These are phyloP conservation scores for Drosophila tropicalis DNA, from an alignment of 1,140 invertebrate genomes.

Conservation along the genomic window DNA sequence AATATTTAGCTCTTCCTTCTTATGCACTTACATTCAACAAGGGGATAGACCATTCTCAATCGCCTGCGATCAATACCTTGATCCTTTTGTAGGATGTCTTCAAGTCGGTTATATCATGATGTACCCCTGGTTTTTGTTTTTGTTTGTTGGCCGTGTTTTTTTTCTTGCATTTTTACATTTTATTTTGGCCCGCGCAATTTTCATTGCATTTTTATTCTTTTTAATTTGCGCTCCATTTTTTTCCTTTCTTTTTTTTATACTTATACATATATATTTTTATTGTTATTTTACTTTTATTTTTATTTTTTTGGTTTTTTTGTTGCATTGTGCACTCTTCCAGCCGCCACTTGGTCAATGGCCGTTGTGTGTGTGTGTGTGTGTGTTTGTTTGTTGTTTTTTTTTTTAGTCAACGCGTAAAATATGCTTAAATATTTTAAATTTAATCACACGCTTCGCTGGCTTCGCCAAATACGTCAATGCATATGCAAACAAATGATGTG, in stretches of 20 bases:
- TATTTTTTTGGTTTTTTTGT: slow-evolving; percentile 68
- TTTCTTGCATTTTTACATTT: slow-evolving; percentile 63
- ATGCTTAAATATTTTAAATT: slow-evolving; percentile 82
- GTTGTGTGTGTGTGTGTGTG: slow-evolving; percentile 12
- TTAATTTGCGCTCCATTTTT: slow-evolving; percentile 75
- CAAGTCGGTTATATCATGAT: background rate
- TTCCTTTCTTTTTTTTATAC: slow-evolving; percentile 65
- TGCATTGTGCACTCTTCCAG: slow-evolving; percentile 20
- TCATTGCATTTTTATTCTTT: slow-evolving; percentile 68
- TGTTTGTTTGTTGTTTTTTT: slow-evolving; percentile 5
- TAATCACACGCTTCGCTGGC: slow-evolving; percentile 77
- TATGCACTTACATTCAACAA: too few species aligned
- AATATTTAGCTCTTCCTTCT: too few species aligned
- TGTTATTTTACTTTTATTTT: slow-evolving; percentile 66
- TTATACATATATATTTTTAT: slow-evolving; percentile 75
- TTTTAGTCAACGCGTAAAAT: slow-evolving; percentile 79
- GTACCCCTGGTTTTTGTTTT: slow-evolving; percentile 27
- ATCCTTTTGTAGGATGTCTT: too few species aligned
- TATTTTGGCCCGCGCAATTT: slow-evolving; percentile 62
- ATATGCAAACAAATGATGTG: slow-evolving; percentile 77
- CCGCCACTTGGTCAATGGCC: slow-evolving; percentile 52
- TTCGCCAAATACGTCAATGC: slow-evolving; percentile 77
- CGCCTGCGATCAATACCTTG: too few species aligned
- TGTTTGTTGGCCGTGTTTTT: slow-evolving; percentile 20
- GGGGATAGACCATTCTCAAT: too few species aligned